A percentile compares a stretch with the other conserved stretches of the same genome.
Conservation (phyloP, 2,888 invertebrate species). For the Phalera bucephala region DNA sequence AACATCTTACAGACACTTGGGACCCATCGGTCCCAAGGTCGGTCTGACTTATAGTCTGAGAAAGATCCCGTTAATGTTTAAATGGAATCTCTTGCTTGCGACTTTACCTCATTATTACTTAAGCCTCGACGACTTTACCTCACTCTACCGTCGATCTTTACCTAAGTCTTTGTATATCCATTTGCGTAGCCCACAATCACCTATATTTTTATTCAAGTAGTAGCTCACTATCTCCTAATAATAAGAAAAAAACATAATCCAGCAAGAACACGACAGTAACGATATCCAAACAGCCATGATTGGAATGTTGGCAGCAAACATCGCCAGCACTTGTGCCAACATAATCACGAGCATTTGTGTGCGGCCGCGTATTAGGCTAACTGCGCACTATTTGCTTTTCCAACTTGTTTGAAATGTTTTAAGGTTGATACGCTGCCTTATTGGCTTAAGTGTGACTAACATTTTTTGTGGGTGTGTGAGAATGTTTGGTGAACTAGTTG, state of each 20-base stretch:
- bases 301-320: conserved; percentile 45
- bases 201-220: no score
- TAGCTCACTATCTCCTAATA: background rate
- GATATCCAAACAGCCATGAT: conserved; percentile 46
- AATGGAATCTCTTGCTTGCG: no score
- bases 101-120: no score
- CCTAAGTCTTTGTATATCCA: no score
- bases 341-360: conserved; percentile 48
- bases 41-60: no score
- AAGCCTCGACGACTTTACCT: no score
- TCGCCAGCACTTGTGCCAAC: conserved; percentile 61
- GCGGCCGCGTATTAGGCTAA: conserved; percentile 36
- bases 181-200: no score
- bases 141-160: no score
- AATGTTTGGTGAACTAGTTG: no score
- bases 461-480: background rate
- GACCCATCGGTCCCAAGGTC: no score
- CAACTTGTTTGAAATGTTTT: conserved; percentile 3
- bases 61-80: no score
- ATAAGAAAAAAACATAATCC: conserved; percentile 7
- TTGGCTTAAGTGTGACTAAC: conserved; percentile 29
- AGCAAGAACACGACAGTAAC: conserved; percentile 42
- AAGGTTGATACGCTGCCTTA: conserved; percentile 19
- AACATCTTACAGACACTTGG: no score
- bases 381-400: conserved; percentile 29